A percentile compares a stretch with the other conserved stretches of the same genome.
Evolutionary conservation across 2,888 invertebrate species (phyloP).

Genomic region (Aphrophora alni): DNA sequence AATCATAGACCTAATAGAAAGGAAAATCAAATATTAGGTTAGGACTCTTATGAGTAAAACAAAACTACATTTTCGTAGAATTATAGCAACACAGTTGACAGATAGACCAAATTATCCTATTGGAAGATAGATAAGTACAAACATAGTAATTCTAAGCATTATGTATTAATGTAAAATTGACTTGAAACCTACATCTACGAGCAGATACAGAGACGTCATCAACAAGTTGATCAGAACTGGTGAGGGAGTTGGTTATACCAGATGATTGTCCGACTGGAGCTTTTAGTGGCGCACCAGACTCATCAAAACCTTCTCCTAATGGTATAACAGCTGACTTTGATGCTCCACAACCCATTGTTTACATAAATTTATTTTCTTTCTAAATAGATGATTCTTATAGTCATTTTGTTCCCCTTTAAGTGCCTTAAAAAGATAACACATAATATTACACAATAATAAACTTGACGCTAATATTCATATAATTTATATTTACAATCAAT

Average conservation of each 20-base stretch:
- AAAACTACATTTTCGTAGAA: no score
- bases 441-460: background rate
- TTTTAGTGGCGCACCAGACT: background rate
- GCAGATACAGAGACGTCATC: slow-evolving; percentile 56
- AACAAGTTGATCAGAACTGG: slow-evolving; percentile 44
- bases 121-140: no score
- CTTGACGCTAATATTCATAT: no score
- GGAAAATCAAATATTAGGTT: no score
- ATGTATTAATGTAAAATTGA: no score
- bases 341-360: slow-evolving; percentile 61
- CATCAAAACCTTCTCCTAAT: slow-evolving; percentile 49
- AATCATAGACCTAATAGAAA: no score
- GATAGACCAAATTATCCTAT: no score
- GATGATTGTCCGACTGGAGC: slow-evolving; percentile 33
- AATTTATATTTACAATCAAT: no score
- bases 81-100: no score
- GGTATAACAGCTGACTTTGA: slow-evolving; percentile 58
- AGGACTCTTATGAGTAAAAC: no score
- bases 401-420: background rate
- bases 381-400: background rate
- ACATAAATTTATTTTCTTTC: background rate
- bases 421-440: background rate
- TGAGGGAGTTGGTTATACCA: background rate
- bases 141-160: no score
- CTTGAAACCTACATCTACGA: slow-evolving; percentile 52